These are phyloP conservation scores for Acromyrmex echinatior DNA, from an alignment of 1,140 invertebrate genomes.

Conservation along the genomic window DNA sequence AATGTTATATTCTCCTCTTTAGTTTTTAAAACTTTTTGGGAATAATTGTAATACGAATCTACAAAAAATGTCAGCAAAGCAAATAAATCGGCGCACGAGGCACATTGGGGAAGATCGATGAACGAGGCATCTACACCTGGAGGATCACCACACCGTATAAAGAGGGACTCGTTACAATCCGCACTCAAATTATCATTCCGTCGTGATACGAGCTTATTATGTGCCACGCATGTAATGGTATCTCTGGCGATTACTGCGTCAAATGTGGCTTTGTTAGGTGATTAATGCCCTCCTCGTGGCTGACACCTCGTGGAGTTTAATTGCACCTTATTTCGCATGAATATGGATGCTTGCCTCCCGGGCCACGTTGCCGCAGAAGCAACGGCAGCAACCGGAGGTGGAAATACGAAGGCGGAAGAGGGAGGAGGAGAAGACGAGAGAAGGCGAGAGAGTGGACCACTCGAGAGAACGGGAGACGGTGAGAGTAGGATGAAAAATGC, in stretches of 20 bases:
- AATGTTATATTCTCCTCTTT: neutral
- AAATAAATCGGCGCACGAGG: conserved; percentile 17
- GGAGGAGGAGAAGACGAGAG: conserved; percentile 30
- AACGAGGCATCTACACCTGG: conserved; percentile 58
- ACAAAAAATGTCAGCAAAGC: neutral
- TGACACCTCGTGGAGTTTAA: conserved; percentile 86
- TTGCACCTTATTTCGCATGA: conserved; percentile 87
- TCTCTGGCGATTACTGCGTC: conserved; percentile 83
- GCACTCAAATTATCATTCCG: conserved; percentile 79
- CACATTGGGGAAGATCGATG: conserved; percentile 55
- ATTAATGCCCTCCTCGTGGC: conserved; percentile 85
- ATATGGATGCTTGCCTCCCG: conserved; percentile 85
- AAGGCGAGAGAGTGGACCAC: conserved; percentile 47
- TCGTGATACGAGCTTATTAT: conserved; percentile 83
- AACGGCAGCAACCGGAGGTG: conserved; percentile 65
- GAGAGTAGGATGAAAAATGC: conserved; percentile 82
- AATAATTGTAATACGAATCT: conserved; percentile 4
- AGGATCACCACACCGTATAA: conserved; percentile 29
- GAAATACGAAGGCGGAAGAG: conserved; percentile 38
- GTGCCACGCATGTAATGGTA: conserved; percentile 82
- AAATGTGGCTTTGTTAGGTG: conserved; percentile 85
- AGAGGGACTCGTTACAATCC: conserved; percentile 63
- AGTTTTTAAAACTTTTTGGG: neutral
- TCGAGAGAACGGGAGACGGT: conserved; percentile 61
- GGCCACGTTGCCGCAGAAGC: conserved; percentile 71